Percentiles rank a stretch among this genome's conserved stretches.
Evolutionary conservation across 2,797 vertebrate genomes (phyloP).

Genomic region (Jordanella pulchra): DNA sequence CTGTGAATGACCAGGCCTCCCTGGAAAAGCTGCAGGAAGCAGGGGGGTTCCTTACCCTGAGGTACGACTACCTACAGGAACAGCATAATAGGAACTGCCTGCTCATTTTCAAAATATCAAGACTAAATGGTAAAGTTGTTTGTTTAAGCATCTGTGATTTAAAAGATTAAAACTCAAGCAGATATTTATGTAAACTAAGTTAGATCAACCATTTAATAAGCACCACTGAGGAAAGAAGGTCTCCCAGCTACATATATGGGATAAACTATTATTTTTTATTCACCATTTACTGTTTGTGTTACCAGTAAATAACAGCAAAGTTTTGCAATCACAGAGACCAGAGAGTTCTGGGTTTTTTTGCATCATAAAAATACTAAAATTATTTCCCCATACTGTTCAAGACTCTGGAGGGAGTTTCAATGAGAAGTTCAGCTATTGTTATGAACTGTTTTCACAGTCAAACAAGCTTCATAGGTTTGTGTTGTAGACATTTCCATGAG

Average conservation of each 20-base stretch:
- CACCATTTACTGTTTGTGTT: too few species aligned
- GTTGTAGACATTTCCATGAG: not conserved
- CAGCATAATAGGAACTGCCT: not conserved
- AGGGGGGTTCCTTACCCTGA: slow-evolving; percentile 81
- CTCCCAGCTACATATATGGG: not conserved
- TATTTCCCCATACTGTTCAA: not conserved
- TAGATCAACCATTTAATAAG: not conserved
- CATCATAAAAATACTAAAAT: not conserved
- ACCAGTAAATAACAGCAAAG: not conserved
- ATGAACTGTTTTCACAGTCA: not conserved
- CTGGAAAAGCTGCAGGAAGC: slow-evolving; percentile 84
- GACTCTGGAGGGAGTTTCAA: not conserved
- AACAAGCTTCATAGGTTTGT: not conserved
- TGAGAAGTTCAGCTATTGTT: not conserved
- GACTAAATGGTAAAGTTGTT: not conserved
- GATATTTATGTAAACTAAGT: not conserved
- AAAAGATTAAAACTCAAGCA: too few species aligned
- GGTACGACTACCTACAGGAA: slow-evolving; percentile 68
- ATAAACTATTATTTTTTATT: not conserved
- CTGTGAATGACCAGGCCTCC: slow-evolving; percentile 79
- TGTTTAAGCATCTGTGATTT: not conserved
- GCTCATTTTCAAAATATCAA: not conserved
- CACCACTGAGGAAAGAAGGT: not conserved
- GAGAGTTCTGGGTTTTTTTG: not conserved
- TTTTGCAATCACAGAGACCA: not conserved